Conservation (phyloP, 1,140 invertebrate genomes). For the Drosophila malerkotliana region DNA sequence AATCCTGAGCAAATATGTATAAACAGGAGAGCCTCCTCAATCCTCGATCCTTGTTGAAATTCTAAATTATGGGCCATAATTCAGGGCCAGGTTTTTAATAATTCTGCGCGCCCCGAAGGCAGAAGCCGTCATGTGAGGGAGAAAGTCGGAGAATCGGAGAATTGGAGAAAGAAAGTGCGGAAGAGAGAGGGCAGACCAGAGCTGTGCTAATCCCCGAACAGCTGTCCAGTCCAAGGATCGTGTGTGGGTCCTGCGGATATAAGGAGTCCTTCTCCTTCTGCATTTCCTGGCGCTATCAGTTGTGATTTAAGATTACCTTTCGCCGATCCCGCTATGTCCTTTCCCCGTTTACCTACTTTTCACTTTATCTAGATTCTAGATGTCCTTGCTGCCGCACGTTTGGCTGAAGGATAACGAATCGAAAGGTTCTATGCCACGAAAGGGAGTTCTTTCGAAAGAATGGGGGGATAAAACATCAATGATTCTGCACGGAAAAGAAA, state of each 20-base stretch:
- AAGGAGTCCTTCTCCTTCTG: background rate
- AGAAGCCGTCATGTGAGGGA: background rate
- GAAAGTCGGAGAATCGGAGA: background rate
- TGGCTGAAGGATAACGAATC: slow-evolving; percentile 13
- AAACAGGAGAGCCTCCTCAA: slow-evolving; percentile 15
- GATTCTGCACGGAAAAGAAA: slow-evolving; percentile 15
- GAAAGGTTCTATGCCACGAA: slow-evolving; percentile 1
- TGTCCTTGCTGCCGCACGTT: slow-evolving; percentile 60
- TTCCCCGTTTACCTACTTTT: slow-evolving; percentile 29
- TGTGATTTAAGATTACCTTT: slow-evolving; percentile 64
- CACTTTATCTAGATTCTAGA: slow-evolving; percentile 65
- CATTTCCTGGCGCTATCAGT: slow-evolving; percentile 59
- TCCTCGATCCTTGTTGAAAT: slow-evolving; percentile 23
- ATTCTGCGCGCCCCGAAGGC: slow-evolving; percentile 30
- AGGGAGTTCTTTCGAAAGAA: no score
- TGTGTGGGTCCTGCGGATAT: slow-evolving; percentile 27
- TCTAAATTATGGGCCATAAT: slow-evolving; percentile 63
- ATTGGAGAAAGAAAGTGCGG: background rate
- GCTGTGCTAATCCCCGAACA: slow-evolving; percentile 51
- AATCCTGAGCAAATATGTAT: slow-evolving; percentile 24
- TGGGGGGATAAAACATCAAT: background rate
- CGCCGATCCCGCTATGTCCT: slow-evolving; percentile 12
- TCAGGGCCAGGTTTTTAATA: slow-evolving; percentile 53
- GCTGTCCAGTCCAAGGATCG: slow-evolving; percentile 48
- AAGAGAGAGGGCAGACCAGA: background rate